Conservation (phyloP, 2,888 invertebrate species). For the Phrixothrix hirtus region DNA sequence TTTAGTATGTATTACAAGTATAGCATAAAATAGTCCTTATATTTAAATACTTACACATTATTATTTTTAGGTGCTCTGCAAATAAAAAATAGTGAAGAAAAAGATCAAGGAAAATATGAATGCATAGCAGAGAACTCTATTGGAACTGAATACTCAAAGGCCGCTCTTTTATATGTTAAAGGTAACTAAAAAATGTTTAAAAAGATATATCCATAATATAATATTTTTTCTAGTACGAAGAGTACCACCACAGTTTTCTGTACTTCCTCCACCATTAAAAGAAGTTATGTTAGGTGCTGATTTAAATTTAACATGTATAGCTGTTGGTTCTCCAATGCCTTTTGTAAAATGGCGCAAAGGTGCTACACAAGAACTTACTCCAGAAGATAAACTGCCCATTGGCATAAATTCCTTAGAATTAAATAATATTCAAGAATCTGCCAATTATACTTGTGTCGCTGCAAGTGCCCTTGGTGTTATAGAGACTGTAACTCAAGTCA, state of each 20-base stretch:
- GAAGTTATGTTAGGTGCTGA: slow-evolving; percentile 92
- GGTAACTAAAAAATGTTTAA: slow-evolving; percentile 58
- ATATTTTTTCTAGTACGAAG: slow-evolving; percentile 73
- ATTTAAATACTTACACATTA: no score
- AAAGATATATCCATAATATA: neutral
- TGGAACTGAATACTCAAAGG: slow-evolving; percentile 91
- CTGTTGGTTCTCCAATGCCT: slow-evolving; percentile 98
- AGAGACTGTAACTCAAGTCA: slow-evolving; percentile 83
- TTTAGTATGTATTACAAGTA: no score
- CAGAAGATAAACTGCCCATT: slow-evolving; percentile 83
- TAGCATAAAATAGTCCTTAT: no score
- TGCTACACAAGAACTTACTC: slow-evolving; percentile 79
- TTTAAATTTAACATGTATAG: slow-evolving; percentile 93
- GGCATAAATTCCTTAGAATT: slow-evolving; percentile 86
- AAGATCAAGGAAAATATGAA: slow-evolving; percentile 94
- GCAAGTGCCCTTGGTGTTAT: slow-evolving; percentile 92
- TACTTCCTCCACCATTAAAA: slow-evolving; percentile 80
- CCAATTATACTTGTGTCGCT: slow-evolving; percentile 97
- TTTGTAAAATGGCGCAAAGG: slow-evolving; percentile 92
- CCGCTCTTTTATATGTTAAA: slow-evolving; percentile 90
- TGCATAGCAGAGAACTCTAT: slow-evolving; percentile 93
- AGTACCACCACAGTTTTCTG: slow-evolving; percentile 94
- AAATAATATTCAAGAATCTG: slow-evolving; percentile 85
- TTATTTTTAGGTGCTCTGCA: slow-evolving; percentile 76
- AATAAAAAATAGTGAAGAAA: slow-evolving; percentile 86